A percentile compares a stretch with the other conserved stretches of the same genome.
phyloP scores from a whole-genome alignment of 2,888 invertebrate genomes.

The Tetragnatha montana region DNA sequence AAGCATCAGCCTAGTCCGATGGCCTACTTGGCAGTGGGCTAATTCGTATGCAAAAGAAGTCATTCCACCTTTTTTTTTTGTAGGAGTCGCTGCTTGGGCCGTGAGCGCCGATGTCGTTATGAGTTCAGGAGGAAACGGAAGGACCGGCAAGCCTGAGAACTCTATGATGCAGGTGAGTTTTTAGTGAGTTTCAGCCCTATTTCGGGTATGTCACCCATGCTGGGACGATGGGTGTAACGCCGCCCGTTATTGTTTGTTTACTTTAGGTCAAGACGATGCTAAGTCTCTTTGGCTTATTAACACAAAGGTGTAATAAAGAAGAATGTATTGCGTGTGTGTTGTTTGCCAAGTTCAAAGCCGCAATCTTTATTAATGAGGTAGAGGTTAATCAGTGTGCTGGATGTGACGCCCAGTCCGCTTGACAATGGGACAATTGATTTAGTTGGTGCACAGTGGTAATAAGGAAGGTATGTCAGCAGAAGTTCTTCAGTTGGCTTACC shows the following conservation, averaged over 20 bases:
- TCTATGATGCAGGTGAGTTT: constrained; percentile 53
- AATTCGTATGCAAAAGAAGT: constrained; percentile 11
- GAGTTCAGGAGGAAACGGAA: constrained; percentile 52
- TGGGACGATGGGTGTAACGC: not conserved
- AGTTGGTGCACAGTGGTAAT: too few species aligned
- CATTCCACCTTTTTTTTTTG: constrained; percentile 4
- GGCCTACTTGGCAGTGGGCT: constrained; percentile 8
- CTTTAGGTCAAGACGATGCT: not conserved
- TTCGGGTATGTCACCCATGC: not conserved
- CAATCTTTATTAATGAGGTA: not conserved
- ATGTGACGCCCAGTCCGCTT: not conserved
- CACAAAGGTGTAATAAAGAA: not conserved
- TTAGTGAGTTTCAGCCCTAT: not conserved
- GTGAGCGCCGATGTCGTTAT: constrained; percentile 73
- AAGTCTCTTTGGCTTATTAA: not conserved
- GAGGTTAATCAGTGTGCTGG: not conserved
- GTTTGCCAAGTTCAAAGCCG: not conserved
- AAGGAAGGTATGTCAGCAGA: too few species aligned
- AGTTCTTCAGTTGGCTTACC: too few species aligned
- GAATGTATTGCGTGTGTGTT: not conserved
- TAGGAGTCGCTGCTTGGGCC: constrained; percentile 73
- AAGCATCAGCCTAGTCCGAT: not conserved
- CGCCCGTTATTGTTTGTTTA: not conserved
- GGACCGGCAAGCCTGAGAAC: constrained; percentile 28
- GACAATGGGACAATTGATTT: not conserved